Evolutionary conservation across 1,140 invertebrate genomes (phyloP), one percentile per base, ranked within the genome.

Genomic region (Brachionus rubens): DNA sequence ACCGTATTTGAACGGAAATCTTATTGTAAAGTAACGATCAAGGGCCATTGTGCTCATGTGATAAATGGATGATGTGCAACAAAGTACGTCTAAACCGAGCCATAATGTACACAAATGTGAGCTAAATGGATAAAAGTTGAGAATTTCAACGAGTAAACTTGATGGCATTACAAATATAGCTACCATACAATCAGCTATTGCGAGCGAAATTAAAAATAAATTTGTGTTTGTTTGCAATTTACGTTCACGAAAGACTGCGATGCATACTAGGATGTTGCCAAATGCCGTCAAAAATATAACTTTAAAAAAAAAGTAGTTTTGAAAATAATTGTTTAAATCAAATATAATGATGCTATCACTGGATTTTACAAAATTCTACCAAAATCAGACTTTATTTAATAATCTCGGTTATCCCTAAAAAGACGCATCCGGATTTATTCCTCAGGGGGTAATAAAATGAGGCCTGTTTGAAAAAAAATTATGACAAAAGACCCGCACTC

Each of bases 51-150:
- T 82, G 78, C 83, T 83, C 77, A 85, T 80, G 79, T 85, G 84
- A 52, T 96, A 90, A 81, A 97, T 97, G 79, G 91, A 93, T 1
- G 92, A 91, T 0, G 92, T 94, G 81, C 94, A 96, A 68, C 93
- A 91, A 24, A 96, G 86, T 83, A 91, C 90, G 59, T 93, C 94
- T 95, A 87, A 12, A 87, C 88, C 40, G 80, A 79, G 75, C 56
- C 62, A 75, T 41, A 77, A 12, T 16, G 40, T 46, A 70, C 24
- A 41, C 6, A 54, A 19, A 24, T 10, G 10, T n/a, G 36, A 14
- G n/a, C 36, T 16, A 41, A 46, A 50, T 3, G 2, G 81, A 75
- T 9, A 92, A 82, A 91, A 84, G 92, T 91, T 91, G 79, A 91
- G 85, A 84, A 93, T 91, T 80, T 90, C 91, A 6, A 90, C 90